Conservation (phyloP, 1,140 invertebrate species). For the Caerostris extrusa region DNA sequence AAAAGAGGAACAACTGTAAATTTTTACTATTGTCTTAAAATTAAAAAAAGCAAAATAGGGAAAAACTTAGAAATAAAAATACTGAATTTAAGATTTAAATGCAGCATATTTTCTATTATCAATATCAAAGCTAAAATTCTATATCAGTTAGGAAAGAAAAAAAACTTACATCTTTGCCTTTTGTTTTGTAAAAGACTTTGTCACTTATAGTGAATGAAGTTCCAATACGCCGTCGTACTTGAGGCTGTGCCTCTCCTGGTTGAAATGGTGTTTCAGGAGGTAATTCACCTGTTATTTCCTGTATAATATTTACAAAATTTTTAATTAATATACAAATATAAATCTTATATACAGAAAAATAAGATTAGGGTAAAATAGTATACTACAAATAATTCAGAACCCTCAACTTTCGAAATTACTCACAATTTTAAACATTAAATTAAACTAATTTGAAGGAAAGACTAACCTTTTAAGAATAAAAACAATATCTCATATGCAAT, state of each 20-base stretch:
- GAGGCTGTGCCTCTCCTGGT: slow-evolving; percentile 89
- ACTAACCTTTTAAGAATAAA: no score
- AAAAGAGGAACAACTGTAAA: no score
- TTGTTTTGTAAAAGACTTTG: slow-evolving; percentile 86
- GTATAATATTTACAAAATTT: slow-evolving; percentile 74
- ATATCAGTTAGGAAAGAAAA: background rate
- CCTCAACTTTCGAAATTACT: background rate
- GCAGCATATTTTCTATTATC: no score
- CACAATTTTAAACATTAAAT: no score
- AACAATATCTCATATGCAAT: no score
- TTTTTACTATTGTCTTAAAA: no score
- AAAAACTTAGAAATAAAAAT: no score
- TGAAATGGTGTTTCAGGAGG: slow-evolving; percentile 90
- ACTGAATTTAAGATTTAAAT: no score
- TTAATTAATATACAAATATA: background rate
- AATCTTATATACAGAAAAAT: background rate
- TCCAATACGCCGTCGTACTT: slow-evolving; percentile 86
- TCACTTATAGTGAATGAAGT: slow-evolving; percentile 87
- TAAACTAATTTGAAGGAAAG: no score
- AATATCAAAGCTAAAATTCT: no score
- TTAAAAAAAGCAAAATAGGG: no score
- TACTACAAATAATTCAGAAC: background rate
- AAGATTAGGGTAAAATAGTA: background rate
- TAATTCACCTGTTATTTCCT: slow-evolving; percentile 90
- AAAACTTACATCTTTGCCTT: slow-evolving; percentile 83